Conservation (phyloP, 1,140 invertebrate genomes). For the Charaxes varanes region DNA sequence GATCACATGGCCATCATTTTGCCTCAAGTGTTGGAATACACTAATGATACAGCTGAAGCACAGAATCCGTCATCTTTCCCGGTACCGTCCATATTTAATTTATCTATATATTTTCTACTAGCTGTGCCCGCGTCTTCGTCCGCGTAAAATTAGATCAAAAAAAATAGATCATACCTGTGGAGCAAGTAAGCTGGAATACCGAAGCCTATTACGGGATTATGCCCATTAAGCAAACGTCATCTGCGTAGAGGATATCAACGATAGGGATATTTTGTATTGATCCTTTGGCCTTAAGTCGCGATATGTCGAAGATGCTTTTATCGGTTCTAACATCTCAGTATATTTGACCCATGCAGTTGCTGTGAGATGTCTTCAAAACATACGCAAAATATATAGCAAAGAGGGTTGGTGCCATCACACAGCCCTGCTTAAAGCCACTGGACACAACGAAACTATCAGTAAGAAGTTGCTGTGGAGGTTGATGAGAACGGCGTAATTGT, state of each 20-base stretch:
- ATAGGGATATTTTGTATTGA: no score
- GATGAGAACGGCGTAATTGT: no score
- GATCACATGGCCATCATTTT: slow-evolving; percentile 80
- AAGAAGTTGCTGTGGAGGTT: no score
- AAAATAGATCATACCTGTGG: no score
- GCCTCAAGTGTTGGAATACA: slow-evolving; percentile 74
- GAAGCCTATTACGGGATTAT: no score
- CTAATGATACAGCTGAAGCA: slow-evolving; percentile 37
- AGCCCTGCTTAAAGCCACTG: slow-evolving; percentile 14
- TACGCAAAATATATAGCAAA: slow-evolving; percentile 13
- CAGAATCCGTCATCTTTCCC: background rate
- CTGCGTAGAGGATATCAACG: no score
- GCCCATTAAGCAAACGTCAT: no score
- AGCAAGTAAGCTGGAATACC: no score
- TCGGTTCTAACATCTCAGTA: background rate
- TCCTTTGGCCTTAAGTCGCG: slow-evolving; percentile 1
- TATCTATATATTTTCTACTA: no score
- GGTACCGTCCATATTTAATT: background rate
- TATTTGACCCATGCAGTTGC: slow-evolving; percentile 9
- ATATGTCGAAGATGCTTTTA: slow-evolving; percentile 2
- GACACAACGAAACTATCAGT: slow-evolving; percentile 6
- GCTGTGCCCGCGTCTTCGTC: no score
- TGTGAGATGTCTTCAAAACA: slow-evolving; percentile 7
- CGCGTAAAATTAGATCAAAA: no score
- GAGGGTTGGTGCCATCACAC: slow-evolving; percentile 9